phyloP scores from a whole-genome alignment of 2,797 vertebrate genomes.

The Acanthis flammea region DNA sequence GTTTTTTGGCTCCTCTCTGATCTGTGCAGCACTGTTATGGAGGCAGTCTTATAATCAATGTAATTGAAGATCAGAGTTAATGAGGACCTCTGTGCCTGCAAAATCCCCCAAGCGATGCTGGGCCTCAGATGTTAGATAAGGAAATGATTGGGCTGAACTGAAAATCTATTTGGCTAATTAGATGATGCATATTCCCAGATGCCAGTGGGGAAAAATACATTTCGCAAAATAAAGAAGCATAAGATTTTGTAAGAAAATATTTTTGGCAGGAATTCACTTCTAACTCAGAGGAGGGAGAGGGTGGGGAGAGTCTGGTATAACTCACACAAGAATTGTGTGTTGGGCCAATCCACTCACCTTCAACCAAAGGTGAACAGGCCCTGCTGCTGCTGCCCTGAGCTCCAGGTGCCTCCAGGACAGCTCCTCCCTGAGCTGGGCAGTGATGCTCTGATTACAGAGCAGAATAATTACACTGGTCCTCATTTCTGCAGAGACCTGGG shows the following conservation, averaged over 20 bases:
- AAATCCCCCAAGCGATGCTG: conserved; percentile 66
- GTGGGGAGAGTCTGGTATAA: neutral
- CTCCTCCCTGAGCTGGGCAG: neutral
- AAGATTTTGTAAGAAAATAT: conserved; percentile 63
- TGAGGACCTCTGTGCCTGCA: conserved; percentile 73
- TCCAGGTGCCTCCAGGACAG: accelerated
- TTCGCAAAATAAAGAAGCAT: conserved; percentile 69
- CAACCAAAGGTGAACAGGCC: neutral
- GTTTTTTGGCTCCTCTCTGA: conserved; percentile 54
- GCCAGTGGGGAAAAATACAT: conserved; percentile 51
- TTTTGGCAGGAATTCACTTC: conserved; percentile 57
- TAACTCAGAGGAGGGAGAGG: neutral
- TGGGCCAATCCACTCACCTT: neutral
- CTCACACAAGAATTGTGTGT: neutral
- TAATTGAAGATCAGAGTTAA: conserved; percentile 83
- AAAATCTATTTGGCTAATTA: conserved; percentile 84
- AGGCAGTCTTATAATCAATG: conserved; percentile 77
- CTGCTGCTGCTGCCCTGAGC: neutral
- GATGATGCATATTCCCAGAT: conserved; percentile 77
- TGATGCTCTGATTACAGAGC: accelerated
- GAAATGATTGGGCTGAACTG: conserved; percentile 80
- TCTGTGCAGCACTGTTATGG: conserved; percentile 66
- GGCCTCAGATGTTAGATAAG: conserved; percentile 78
- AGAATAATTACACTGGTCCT: too few species aligned
- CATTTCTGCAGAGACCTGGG: neutral